Base-by-base conservation (phyloP, 2,888 invertebrate genomes). In the Ennomos erosarius region DNA sequence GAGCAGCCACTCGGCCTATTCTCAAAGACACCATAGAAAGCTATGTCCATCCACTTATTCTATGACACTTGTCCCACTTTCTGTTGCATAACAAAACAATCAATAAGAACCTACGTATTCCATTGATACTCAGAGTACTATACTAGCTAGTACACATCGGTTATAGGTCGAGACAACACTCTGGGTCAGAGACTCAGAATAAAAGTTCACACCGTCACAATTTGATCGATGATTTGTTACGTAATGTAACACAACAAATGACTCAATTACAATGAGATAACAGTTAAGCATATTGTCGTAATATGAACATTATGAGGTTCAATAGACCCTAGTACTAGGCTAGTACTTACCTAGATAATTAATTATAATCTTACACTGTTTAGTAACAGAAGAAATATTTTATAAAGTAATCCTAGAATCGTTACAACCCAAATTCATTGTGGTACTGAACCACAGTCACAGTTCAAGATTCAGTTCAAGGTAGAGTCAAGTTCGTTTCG, bases 141-240 rank as follows among this genome's bases (percentile, higher is more conserved):
- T 9, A 26, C n/a, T 26, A n/a, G 35, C 34, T 13, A 55, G 13
- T 42, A 39, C 12, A 43, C 51, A 13, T 45, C 16, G 42, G 55
- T 63, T 61, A 58, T 62, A 53, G 65, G 65, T 62, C 65, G 63
- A 38, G 51, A 38, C 47, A 36, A 64, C 64, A 64, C 68, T 64
- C 63, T 68, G 69, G 76, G 76, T 78, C 78, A 73, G 63, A 75
- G 76, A 75, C 75, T 78, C 76, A 72, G 63, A 75, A 75, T 73
- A 74, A 74, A n/a, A 68, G 69, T 64, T 62, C 68, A 67, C 64
- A 65, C 53, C 36, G 13, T 13, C 43, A 33, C 45, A 46, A 50
- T 51, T n/a, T 54, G 43, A 54, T 55, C 59, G 43, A 54, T 50
- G 39, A 37, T 47, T 26, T 8, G 40, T 55, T 59, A 55, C 26